Conservation (phyloP, 2,113 vertebrate genomes). For the Dasyprocta punctata region DNA sequence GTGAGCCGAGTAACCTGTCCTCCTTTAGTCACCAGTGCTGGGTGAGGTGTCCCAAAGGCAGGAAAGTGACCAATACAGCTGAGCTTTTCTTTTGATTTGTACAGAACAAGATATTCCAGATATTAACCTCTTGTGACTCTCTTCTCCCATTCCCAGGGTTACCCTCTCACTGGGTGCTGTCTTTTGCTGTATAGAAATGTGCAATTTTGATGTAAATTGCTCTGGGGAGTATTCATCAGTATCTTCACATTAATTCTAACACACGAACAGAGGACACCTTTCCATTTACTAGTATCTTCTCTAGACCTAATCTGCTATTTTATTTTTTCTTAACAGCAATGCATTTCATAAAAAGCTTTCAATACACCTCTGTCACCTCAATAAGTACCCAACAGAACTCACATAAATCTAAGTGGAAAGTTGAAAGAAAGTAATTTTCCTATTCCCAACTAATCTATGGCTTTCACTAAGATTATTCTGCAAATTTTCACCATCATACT, state of each 20-base stretch:
- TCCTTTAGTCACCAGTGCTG: not conserved
- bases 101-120: not conserved
- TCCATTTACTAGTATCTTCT: not conserved
- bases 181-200: slow-evolving; percentile 8
- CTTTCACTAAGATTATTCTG: slow-evolving; percentile 11
- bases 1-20: not conserved
- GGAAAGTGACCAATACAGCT: not conserved
- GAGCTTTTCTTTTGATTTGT: not conserved
- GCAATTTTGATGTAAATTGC: not conserved
- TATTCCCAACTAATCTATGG: not conserved
- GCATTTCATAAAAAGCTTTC: slow-evolving; percentile 7
- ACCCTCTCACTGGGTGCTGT: not conserved
- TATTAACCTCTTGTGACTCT: not conserved
- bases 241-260: slow-evolving; percentile 31
- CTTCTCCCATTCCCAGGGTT: not conserved
- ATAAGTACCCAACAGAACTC: not conserved
- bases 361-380: not conserved
- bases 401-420: not conserved
- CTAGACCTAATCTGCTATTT: slow-evolving; percentile 32
- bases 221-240: not conserved
- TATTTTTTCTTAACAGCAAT: not conserved
- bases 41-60: not conserved
- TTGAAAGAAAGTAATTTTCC: slow-evolving; percentile 34
- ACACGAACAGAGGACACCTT: not conserved
- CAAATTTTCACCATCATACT: not conserved